phyloP scores from a whole-genome alignment of 1,140 invertebrate species.

The Subanguina moxae region DNA sequence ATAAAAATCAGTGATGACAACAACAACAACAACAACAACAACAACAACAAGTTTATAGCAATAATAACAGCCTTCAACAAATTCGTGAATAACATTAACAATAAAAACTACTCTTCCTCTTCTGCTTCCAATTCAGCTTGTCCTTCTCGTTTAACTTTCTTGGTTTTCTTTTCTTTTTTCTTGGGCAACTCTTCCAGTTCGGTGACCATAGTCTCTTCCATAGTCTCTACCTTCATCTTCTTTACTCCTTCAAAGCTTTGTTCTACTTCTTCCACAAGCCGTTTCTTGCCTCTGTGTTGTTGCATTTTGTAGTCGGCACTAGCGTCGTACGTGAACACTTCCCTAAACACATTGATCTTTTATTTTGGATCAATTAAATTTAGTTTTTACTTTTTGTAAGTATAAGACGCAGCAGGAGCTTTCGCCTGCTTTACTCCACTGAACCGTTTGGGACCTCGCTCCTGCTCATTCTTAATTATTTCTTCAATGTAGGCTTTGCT shows the following conservation, averaged over 20 bases:
- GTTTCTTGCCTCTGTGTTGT: neutral
- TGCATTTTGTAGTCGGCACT: neutral
- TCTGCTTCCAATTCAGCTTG: neutral
- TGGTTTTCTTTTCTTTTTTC: neutral
- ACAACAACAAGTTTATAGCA: no score
- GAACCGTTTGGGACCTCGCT: slow-evolving; percentile 38
- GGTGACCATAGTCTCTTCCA: neutral
- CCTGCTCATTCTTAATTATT: slow-evolving; percentile 47
- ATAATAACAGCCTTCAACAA: no score
- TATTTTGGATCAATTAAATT: neutral
- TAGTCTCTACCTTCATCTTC: slow-evolving; percentile 1
- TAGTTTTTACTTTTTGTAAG: slow-evolving; percentile 51
- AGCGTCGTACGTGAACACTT: neutral
- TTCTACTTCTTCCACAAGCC: neutral
- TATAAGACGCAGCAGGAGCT: slow-evolving; percentile 35
- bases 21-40: no score
- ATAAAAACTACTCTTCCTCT: neutral
- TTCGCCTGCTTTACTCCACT: slow-evolving; percentile 30
- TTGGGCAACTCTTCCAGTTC: neutral
- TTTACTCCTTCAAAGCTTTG: neutral
- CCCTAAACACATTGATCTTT: neutral
- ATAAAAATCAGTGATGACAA: no score
- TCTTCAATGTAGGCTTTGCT: slow-evolving; percentile 48
- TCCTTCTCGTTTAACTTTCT: neutral
- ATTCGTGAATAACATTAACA: no score